These are phyloP conservation scores for Tromatobia lineatoria DNA, from an alignment of 2,888 invertebrate species.

Conservation along the genomic window DNA sequence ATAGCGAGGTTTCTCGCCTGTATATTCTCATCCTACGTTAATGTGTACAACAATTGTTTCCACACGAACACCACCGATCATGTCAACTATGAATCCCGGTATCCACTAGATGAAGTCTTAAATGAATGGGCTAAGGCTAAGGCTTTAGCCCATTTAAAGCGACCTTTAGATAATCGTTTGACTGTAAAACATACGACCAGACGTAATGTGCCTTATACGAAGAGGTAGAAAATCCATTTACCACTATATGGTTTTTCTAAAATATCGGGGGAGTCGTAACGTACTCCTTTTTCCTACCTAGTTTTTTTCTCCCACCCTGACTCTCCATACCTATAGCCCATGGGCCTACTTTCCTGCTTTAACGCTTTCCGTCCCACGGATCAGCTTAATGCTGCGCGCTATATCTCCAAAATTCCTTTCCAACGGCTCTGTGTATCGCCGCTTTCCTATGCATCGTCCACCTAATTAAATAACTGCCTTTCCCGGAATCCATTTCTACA, in stretches of 20 bases:
- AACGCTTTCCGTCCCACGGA: background rate
- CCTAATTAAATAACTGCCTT: no score
- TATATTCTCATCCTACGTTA: constrained; percentile 4
- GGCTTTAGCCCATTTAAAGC: background rate
- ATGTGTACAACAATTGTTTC: constrained; percentile 29
- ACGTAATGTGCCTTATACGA: background rate
- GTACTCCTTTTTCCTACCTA: background rate
- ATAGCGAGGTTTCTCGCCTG: background rate
- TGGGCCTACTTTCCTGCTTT: background rate
- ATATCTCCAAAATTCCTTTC: no score
- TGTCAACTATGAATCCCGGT: background rate
- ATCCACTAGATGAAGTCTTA: background rate
- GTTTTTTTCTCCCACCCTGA: background rate
- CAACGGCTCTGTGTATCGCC: no score
- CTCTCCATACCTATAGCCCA: background rate
- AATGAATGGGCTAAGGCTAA: no score
- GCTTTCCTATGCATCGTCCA: no score
- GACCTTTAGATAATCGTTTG: background rate
- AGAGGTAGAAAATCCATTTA: background rate
- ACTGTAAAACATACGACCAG: background rate
- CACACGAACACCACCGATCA: constrained; percentile 7
- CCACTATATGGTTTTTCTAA: no score
- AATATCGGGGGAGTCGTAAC: background rate
- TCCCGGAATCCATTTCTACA: no score
- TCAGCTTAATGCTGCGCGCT: background rate